A percentile compares a stretch with the other conserved stretches of the same genome.
Conservation (phyloP, 2,797 vertebrate species). For the Taeniopygia guttata region DNA sequence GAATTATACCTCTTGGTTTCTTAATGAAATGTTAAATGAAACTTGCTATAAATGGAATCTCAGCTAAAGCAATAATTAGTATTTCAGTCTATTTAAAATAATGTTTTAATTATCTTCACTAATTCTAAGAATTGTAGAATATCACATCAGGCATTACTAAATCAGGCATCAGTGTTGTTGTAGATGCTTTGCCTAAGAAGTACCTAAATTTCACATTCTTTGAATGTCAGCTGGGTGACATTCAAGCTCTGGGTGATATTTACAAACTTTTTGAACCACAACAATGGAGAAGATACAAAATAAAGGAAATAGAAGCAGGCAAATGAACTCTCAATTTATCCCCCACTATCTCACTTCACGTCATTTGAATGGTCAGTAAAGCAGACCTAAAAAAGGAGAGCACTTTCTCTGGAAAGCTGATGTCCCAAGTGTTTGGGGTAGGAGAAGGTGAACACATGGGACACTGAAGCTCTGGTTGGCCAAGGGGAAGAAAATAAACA, state of each 20-base stretch:
- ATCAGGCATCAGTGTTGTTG: not conserved
- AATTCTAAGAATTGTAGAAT: not conserved
- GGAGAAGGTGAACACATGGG: not conserved
- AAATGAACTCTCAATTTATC: not conserved
- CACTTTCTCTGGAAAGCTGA: not conserved
- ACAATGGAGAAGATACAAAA: not conserved
- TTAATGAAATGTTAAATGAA: not conserved
- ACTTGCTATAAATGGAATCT: not conserved
- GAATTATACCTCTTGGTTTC: not conserved
- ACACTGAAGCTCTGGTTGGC: not conserved
- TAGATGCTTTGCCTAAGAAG: not conserved
- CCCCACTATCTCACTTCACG: not conserved
- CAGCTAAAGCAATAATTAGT: constrained; percentile 9
- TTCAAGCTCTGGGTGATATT: not conserved
- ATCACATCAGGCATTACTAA: not conserved
- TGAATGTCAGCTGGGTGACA: not conserved
- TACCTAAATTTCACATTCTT: not conserved
- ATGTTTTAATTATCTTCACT: not conserved
- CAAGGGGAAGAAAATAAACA: not conserved
- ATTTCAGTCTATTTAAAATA: constrained; percentile 18
- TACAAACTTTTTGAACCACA: not conserved
- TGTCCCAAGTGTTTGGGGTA: not conserved
- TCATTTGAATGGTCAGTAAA: not conserved
- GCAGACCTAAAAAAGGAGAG: not conserved
- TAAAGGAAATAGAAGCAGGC: not conserved